Evolutionary conservation across 2,888 invertebrate species (phyloP).

Genomic region (Calliopum simillimum): DNA sequence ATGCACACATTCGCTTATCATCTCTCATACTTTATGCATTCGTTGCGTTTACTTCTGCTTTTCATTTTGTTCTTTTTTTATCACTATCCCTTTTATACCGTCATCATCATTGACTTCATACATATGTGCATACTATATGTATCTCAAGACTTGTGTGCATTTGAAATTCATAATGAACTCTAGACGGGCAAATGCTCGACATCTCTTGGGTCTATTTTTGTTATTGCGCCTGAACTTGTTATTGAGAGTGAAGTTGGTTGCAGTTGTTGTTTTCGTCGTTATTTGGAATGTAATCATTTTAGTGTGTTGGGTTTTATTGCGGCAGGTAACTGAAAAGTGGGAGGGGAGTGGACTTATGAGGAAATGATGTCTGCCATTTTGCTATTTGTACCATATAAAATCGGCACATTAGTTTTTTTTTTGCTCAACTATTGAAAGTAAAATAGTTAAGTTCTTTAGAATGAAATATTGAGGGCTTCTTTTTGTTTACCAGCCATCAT

Average conservation of each 20-base stretch:
- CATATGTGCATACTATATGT: no score
- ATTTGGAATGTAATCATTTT: no score
- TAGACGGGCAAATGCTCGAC: background rate
- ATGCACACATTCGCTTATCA: background rate
- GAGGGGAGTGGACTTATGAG: background rate
- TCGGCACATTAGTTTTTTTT: no score
- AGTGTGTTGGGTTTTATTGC: background rate
- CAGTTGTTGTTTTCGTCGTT: background rate
- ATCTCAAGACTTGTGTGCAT: background rate
- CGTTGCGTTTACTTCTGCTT: no score
- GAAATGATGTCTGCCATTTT: conserved; percentile 19
- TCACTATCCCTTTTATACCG: background rate
- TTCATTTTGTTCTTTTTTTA: conserved; percentile 13
- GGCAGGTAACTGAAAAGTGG: background rate
- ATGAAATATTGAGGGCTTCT: no score
- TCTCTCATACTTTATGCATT: background rate
- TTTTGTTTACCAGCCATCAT: no score
- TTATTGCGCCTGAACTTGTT: conserved; percentile 45
- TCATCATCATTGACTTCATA: no score
- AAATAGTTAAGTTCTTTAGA: no score
- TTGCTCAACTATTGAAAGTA: no score
- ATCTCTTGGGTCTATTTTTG: conserved; percentile 40
- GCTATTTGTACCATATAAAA: background rate
- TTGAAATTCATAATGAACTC: conserved; percentile 20
- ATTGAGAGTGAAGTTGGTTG: conserved; percentile 38